These are phyloP conservation scores for Brachionus asplanchnoidis DNA, from an alignment of 1,140 invertebrate species.

Conservation along the genomic window DNA sequence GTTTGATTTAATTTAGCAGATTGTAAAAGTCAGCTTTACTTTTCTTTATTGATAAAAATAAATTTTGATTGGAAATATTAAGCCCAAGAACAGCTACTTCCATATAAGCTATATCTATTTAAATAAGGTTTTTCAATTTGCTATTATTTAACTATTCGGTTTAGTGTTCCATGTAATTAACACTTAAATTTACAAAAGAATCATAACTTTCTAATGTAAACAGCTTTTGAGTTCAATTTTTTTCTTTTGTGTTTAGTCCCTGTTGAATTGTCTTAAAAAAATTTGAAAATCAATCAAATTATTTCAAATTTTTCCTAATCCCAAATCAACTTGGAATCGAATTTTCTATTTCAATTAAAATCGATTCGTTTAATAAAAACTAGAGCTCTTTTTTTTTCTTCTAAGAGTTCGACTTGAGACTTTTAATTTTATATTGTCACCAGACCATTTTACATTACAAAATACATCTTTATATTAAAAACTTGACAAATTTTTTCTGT, in stretches of 20 bases:
- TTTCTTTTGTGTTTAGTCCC: neutral
- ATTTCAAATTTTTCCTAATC: neutral
- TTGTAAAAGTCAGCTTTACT: neutral
- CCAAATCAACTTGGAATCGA: neutral
- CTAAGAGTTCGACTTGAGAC: neutral
- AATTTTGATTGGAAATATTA: neutral
- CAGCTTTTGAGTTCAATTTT: neutral
- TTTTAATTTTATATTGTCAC: neutral
- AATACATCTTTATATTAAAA: too few species aligned
- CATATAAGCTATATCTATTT: neutral
- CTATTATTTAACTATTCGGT: neutral
- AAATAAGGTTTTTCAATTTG: neutral
- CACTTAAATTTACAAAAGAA: neutral
- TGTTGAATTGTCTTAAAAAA: neutral
- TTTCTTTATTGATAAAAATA: neutral
- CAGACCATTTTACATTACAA: neutral
- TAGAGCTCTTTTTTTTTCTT: neutral
- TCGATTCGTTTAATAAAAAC: neutral
- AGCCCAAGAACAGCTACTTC: neutral
- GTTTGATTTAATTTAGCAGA: neutral
- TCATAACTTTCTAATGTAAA: neutral
- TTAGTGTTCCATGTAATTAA: neutral
- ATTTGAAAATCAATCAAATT: neutral
- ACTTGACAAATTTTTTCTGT: too few species aligned
- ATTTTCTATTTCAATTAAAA: neutral